Percentiles rank a stretch among this genome's conserved stretches.
phyloP scores from a whole-genome alignment of 2,888 invertebrate genomes.

The Amorpha juglandis region DNA sequence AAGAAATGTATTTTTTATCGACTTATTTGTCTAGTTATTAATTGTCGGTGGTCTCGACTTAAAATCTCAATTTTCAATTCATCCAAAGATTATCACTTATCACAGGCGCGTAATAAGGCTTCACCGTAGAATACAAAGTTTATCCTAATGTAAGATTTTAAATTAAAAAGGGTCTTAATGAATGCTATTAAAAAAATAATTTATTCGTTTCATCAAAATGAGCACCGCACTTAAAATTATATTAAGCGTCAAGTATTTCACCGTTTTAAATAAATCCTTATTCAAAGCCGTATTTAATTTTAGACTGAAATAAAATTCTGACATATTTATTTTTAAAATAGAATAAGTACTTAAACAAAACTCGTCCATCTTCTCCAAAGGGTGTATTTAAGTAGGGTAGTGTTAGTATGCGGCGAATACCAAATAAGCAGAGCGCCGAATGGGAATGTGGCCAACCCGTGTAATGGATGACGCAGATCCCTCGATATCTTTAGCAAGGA shows the following conservation, averaged over 20 bases:
- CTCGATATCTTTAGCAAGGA: constrained; percentile 4
- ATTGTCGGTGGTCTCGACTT: too few species aligned
- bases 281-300: not conserved
- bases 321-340: not conserved
- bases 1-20: too few species aligned
- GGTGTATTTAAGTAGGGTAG: constrained; percentile 6
- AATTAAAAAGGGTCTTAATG: not conserved
- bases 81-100: too few species aligned
- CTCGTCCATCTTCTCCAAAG: not conserved
- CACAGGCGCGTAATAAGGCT: too few species aligned
- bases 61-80: too few species aligned
- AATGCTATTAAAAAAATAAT: not conserved
- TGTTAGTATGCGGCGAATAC: constrained; percentile 7
- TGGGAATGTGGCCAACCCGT: not conserved
- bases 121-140: not conserved
- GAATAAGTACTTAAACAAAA: not conserved
- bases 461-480: not conserved
- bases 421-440: not conserved
- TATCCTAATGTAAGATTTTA: not conserved
- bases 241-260: not conserved
- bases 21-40: too few species aligned
- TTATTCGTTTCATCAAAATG: not conserved
- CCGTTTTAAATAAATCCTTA: not conserved
- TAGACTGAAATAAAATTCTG: not conserved
- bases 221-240: not conserved